Evolutionary conservation across 2,797 vertebrate species (phyloP), one percentile per base, ranked within the genome.

Genomic region (Melanotaenia trifasciata): DNA sequence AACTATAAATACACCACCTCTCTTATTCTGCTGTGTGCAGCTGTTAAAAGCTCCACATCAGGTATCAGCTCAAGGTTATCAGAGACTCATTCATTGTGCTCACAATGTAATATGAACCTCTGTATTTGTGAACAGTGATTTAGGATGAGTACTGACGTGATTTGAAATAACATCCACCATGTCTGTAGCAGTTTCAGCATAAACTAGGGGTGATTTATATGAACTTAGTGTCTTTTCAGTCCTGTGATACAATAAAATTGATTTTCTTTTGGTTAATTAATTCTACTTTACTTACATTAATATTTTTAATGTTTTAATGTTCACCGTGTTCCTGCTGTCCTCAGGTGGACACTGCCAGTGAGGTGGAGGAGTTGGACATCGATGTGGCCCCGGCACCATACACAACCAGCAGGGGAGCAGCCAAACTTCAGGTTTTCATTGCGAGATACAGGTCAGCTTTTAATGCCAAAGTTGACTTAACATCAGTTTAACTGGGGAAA

Each of bases 291-390:
- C 8, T 11, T 50, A 1, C 47, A 50, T 22, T 20, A 2, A 11
- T 50, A 22, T 50, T 43, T 22, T 22, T 20, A 2, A 9, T 47
- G 9, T 47, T 40, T n/a, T 9, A 30, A 33, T 22, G 47, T 54
- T 54, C 24, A 26, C 51, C 7, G 51, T 50, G n/a, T 22, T 67
- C 9, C 3, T 70, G 51, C 5, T 72, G 54, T 72, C 60, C 45
- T 65, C 67, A 99, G 98, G 96, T 98, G 91, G 98, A 99, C 90
- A 99, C 98, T 28, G 98, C 98, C 76, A 99, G 98, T 90, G 98
- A 99, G 87, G 96, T 99, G 82, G 98, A 99, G 82, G 98, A 99
- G 58, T 72, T 99, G 90, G 98, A 99, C 82, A 94, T 94, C 2
- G 98, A 99, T 58, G 70, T 97, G 67, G 96, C 98, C 58, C 92